Evolutionary conservation across 2,888 invertebrate species (phyloP).

Genomic region (Eupithecia vulgata): DNA sequence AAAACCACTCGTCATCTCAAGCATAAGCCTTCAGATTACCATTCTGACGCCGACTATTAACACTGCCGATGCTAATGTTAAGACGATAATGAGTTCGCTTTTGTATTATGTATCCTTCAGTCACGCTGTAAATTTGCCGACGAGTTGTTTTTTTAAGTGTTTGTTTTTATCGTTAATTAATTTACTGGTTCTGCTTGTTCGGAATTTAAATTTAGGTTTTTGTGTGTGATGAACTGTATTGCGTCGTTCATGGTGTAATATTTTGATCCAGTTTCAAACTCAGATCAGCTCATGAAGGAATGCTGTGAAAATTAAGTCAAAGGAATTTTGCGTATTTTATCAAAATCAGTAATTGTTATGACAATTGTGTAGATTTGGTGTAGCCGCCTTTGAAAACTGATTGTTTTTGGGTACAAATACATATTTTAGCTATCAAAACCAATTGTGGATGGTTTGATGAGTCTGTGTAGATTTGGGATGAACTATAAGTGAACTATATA

Average conservation of each 20-base stretch:
- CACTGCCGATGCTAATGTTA: slow-evolving; percentile 3
- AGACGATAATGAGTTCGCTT: slow-evolving; percentile 14
- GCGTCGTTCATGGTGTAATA: background rate
- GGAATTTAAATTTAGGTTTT: background rate
- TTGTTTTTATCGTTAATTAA: slow-evolving; percentile 26
- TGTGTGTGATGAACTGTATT: background rate
- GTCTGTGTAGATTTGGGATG: background rate
- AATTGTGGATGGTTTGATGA: background rate
- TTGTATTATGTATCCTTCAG: slow-evolving; percentile 14
- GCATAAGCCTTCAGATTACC: background rate
- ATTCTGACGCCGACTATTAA: slow-evolving; percentile 18
- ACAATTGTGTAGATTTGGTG: background rate
- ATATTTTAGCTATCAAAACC: too few species aligned
- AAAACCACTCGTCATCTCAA: slow-evolving; percentile 3
- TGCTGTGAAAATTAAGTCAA: background rate
- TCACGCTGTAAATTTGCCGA: slow-evolving; percentile 31
- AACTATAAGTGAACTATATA: background rate
- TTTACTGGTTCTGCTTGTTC: slow-evolving; percentile 2
- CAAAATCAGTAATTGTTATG: background rate
- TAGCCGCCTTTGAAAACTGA: background rate
- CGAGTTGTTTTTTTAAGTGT: slow-evolving; percentile 13
- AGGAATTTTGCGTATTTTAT: background rate
- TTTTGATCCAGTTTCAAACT: background rate
- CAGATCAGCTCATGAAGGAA: background rate
- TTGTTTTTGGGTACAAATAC: background rate